These are phyloP conservation scores for Penaeus indicus DNA, from an alignment of 1,140 invertebrate genomes.

Conservation along the genomic window DNA sequence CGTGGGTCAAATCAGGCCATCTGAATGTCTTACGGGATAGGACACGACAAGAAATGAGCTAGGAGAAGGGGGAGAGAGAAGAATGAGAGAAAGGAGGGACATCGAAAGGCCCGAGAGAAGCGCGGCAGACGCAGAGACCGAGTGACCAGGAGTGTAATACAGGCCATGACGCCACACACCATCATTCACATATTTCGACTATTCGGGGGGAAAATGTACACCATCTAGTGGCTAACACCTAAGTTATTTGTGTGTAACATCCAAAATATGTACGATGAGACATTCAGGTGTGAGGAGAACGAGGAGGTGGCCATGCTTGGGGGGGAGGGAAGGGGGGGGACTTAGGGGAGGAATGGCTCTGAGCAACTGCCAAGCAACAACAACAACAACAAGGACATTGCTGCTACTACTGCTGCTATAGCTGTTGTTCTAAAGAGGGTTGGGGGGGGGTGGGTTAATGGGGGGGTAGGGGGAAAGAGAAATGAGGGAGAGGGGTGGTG, in stretches of 20 bases:
- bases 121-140: conserved; percentile 15
- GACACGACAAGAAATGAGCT: no score
- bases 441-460: neutral
- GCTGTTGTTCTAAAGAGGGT: no score
- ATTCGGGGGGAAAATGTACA: conserved; percentile 18
- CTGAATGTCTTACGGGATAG: no score
- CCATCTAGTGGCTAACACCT: conserved; percentile 1
- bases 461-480: neutral
- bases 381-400: no score
- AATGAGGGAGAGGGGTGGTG: neutral
- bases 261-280: conserved; percentile 24
- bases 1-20: no score
- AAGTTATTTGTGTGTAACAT: neutral
- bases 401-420: no score
- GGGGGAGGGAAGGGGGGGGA: neutral
- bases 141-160: neutral
- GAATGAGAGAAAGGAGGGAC: neutral
- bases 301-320: conserved; percentile 27
- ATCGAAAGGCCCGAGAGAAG: neutral
- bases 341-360: neutral
- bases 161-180: neutral
- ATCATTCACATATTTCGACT: conserved; percentile 9
- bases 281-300: neutral
- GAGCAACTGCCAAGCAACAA: neutral
- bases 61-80: no score